Evolutionary conservation across 2,888 invertebrate genomes (phyloP).

Genomic region (Nephrotoma appendiculata): DNA sequence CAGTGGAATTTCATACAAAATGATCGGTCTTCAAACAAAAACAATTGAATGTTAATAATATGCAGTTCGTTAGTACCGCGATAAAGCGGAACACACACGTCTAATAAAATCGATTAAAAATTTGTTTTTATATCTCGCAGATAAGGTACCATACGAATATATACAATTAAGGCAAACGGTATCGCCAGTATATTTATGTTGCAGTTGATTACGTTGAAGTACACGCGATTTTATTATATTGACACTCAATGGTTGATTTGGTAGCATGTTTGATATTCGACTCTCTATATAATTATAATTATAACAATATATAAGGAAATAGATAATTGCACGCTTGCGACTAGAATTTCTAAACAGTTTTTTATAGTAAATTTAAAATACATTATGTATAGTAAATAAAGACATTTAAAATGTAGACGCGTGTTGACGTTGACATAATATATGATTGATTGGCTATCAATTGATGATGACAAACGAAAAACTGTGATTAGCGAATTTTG

Average conservation of each 20-base stretch:
- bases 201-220: neutral
- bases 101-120: neutral
- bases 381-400: neutral
- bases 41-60: neutral
- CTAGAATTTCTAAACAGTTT: neutral
- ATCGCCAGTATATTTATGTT: neutral
- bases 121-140: neutral
- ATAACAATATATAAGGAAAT: neutral
- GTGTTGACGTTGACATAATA: neutral
- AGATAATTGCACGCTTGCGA: neutral
- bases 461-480: neutral
- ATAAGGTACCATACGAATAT: neutral
- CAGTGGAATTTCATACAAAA: neutral
- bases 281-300: neutral
- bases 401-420: neutral
- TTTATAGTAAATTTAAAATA: neutral
- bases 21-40: neutral
- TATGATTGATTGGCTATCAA: neutral
- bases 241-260: neutral
- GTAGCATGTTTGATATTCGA: neutral
- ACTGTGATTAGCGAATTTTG: neutral
- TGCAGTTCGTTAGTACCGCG: neutral
- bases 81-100: neutral
- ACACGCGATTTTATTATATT: neutral
- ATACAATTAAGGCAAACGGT: neutral